Conservation (phyloP, 2,888 invertebrate species). For the Orthosia incerta region DNA sequence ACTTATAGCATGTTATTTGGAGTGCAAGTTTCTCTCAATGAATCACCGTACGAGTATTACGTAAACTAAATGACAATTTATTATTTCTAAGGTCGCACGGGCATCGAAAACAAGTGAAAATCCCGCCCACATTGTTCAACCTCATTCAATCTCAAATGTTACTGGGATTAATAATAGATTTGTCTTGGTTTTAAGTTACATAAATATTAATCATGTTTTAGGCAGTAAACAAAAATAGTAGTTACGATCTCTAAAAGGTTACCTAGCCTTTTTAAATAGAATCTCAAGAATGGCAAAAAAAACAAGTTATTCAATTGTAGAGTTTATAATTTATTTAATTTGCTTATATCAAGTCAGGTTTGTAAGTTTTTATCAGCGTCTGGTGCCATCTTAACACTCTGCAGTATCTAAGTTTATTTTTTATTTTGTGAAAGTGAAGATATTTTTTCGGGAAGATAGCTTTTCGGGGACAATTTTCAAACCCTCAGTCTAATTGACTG, state of each 20-base stretch:
- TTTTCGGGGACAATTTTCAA: too few relatives aligned
- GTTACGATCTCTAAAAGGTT: neutral
- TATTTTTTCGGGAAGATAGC: too few relatives aligned
- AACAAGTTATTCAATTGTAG: too few relatives aligned
- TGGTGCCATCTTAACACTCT: too few relatives aligned
- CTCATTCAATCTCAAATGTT: conserved; percentile 35
- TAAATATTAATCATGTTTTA: neutral
- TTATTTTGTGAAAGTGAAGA: too few relatives aligned
- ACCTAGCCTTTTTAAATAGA: neutral
- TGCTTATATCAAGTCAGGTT: too few relatives aligned
- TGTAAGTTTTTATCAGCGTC: too few relatives aligned
- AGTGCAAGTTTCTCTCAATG: conserved; percentile 53
- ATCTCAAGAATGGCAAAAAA: too few relatives aligned
- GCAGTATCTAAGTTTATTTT: too few relatives aligned
- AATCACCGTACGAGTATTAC: conserved; percentile 58
- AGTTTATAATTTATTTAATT: too few relatives aligned
- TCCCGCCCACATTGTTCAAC: conserved; percentile 34
- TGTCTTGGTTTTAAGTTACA: conserved; percentile 7
- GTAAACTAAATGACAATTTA: conserved; percentile 47
- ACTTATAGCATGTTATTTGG: conserved; percentile 20
- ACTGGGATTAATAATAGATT: conserved; percentile 11
- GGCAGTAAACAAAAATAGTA: neutral
- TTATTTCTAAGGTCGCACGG: conserved; percentile 39
- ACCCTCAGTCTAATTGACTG: too few relatives aligned
- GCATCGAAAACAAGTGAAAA: conserved; percentile 39